Evolutionary conservation across 2,888 invertebrate genomes (phyloP).

Genomic region (Thymelicus acteon): DNA sequence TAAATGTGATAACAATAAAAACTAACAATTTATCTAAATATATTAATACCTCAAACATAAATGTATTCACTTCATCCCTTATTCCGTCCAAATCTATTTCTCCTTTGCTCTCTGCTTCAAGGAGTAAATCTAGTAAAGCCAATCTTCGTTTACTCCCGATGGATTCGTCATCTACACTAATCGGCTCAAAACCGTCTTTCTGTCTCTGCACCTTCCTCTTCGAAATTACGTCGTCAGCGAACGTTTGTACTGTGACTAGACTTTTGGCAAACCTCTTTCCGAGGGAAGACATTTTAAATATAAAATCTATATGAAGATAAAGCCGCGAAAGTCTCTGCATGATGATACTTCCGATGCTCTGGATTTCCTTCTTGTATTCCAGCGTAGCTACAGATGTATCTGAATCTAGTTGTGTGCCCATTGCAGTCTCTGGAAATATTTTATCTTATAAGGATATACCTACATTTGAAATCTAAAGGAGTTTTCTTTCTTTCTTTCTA

Average conservation of each 20-base stretch:
- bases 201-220: constrained; percentile 62
- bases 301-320: constrained; percentile 83
- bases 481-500: too few relatives aligned
- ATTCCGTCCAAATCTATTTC: constrained; percentile 86
- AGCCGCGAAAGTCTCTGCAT: constrained; percentile 67
- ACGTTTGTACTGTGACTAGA: constrained; percentile 77
- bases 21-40: too few relatives aligned
- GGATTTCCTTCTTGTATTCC: constrained; percentile 81
- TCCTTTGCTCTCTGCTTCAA: constrained; percentile 85
- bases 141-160: constrained; percentile 73
- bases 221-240: constrained; percentile 82
- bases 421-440: constrained; percentile 80
- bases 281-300: constrained; percentile 73
- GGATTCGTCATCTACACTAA: constrained; percentile 37
- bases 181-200: constrained; percentile 36
- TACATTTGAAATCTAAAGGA: too few relatives aligned
- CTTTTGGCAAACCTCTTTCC: constrained; percentile 78
- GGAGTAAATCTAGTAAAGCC: constrained; percentile 87
- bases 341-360: constrained; percentile 60
- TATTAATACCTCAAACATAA: constrained; percentile 87
- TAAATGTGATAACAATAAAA: too few relatives aligned
- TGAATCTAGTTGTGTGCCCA: constrained; percentile 84
- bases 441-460: too few relatives aligned
- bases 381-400: constrained; percentile 65
- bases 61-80: constrained; percentile 89